Evolutionary conservation across 1,140 invertebrate genomes (phyloP), one percentile per base, ranked within the genome.

Genomic region (Lucilia cuprina): DNA sequence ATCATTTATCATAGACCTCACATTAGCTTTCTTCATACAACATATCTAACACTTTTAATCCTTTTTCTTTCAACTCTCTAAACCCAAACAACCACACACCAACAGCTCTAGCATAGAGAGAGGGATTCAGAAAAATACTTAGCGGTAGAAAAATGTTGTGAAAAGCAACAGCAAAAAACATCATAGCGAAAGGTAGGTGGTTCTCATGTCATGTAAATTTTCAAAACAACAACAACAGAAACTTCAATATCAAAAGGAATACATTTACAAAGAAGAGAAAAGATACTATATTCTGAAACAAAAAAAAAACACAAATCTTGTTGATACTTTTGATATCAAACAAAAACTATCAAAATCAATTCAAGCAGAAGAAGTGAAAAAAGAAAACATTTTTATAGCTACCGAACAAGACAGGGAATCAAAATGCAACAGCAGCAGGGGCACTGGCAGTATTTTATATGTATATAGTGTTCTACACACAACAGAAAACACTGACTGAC

Each of bases 201-300:
- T 70, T 70, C 65, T 70, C 65, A 70, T 70, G 65, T 70, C 65
- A 70, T 70, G 65, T 70, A 70, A 70, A 70, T 70, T 70, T 70
- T 70, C n/a, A 70, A 70, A 70, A 70, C 35, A 41, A 3, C 35
- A 41, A 3, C 35, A 41, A 3, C 35, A 41, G 8, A 3, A 41
- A 70, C 14, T 0, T 8, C n/a, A 21, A 70, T 10, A 60, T 17
- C n/a, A n/a, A 60, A 60, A 60, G 3, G 55, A 60, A 10, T n/a
- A n/a, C n/a, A n/a, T n/a, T n/a, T 60, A n/a, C 5, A 70, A 70
- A 70, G 65, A 70, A 70, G 7, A 70, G 65, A 70, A 70, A 21
- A 10, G n/a, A n/a, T n/a, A n/a, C n/a, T n/a, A 21, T 21, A 21
- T 70, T 19, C 21, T 70, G 3, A 21, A n/a, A n/a, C n/a, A 17